These are phyloP conservation scores for Motacilla alba DNA, from an alignment of 2,113 vertebrate genomes.

Conservation along the genomic window DNA sequence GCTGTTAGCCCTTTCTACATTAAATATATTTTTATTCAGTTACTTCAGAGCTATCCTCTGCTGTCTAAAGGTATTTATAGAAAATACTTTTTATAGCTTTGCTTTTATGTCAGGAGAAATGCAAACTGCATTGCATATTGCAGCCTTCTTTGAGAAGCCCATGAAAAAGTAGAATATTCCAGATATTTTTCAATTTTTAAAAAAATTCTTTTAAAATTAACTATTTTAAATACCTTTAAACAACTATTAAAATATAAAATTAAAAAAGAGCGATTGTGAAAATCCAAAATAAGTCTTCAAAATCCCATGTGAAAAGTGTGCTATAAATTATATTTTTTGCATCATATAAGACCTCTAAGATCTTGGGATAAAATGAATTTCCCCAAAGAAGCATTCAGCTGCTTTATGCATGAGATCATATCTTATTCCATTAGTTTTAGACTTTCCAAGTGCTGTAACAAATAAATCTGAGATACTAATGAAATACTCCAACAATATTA, in stretches of 20 bases:
- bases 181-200: not conserved
- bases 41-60: not conserved
- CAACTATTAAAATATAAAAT: not conserved
- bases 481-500: not conserved
- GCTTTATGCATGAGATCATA: not conserved
- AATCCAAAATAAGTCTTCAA: not conserved
- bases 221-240: not conserved
- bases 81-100: not conserved
- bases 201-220: not conserved
- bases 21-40: not conserved
- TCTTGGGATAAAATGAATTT: not conserved
- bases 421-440: not conserved
- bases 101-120: not conserved
- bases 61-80: not conserved
- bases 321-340: not conserved
- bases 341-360: not conserved
- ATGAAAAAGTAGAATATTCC: not conserved
- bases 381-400: not conserved
- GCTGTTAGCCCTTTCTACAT: not conserved
- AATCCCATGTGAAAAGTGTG: not conserved
- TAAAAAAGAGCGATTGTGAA: not conserved
- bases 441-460: not conserved
- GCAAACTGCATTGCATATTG: not conserved
- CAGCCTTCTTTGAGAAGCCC: not conserved
- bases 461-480: not conserved